Base-by-base conservation (phyloP, 2,113 vertebrate species). In the Leucosticte australis region DNA sequence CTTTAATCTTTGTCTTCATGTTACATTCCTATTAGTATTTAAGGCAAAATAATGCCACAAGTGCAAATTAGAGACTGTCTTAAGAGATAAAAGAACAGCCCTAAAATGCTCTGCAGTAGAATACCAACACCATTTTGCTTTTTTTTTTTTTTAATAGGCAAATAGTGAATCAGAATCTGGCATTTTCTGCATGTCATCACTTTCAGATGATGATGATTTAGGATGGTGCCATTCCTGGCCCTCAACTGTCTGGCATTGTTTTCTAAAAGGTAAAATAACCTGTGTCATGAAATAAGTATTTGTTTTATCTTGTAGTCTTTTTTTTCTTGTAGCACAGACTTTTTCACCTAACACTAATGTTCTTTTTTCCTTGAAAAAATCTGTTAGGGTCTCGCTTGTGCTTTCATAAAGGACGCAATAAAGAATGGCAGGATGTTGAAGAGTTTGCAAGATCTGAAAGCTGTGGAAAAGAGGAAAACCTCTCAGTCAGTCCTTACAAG, bases 181-280 rank as follows among this genome's bases (percentile, higher is more conserved):
- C 63, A 98, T 99, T 97, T 99, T 99, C 98, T 99, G 99, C 94
- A 98, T 99, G 98, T 99, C 99, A 52, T 99, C 99, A 7, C 98
- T 99, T 93, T 99, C 99, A 56, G 99, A 99, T 93, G 99, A 99
- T 93, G 99, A 99, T 92, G 99, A 99, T 96, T 98, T 99, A 98
- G 99, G 99, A 83, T 99, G 99, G 99, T 99, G 99, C 95, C 99
- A 99, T 94, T 99, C 99, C 62, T 99, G 99, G 99, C 99, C 99
- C 64, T 98, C 99, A 83, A 99, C 99, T 53, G 98, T 98, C 85
- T 99, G 99, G 99, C 99, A 99, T 92, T 99, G 99, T 97, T 99
- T 99, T 96, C 97, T 99, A 63, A 99, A 99, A 99, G 99, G 99
- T 99, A 97, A 96, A 92, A 74, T 67, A 78, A 18, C 23, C 4